These are phyloP conservation scores for Rousettus leschenaultii DNA, from an alignment of 2,113 vertebrate genomes.

Conservation along the genomic window DNA sequence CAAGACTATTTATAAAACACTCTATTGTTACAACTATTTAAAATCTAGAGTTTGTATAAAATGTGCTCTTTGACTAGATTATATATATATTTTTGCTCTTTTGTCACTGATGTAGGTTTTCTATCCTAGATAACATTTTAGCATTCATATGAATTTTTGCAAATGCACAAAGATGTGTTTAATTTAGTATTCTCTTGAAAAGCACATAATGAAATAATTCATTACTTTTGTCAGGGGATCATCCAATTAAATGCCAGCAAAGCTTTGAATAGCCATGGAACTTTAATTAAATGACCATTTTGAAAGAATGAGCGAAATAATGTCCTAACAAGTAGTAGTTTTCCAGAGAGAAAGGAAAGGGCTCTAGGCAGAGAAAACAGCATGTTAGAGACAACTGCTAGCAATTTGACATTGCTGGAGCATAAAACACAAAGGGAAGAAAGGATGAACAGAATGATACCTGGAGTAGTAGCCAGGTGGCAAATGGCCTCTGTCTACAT, in stretches of 20 bases:
- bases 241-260: not conserved
- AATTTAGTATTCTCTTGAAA: not conserved
- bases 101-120: not conserved
- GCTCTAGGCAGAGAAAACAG: not conserved
- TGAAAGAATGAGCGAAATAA: not conserved
- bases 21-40: slow-evolving; percentile 10
- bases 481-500: not conserved
- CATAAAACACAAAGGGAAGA: not conserved
- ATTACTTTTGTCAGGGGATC: slow-evolving; percentile 22
- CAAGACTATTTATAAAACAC: not conserved
- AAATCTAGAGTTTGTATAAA: slow-evolving; percentile 17
- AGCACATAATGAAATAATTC: not conserved
- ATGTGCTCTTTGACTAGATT: not conserved
- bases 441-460: not conserved
- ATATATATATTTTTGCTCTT: not conserved
- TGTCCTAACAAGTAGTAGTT: not conserved
- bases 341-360: not conserved
- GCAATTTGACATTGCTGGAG: not conserved
- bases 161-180: not conserved
- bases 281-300: slow-evolving; percentile 26
- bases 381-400: not conserved
- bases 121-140: not conserved
- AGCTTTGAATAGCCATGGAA: not conserved
- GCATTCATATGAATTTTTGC: not conserved
- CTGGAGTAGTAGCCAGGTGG: not conserved